Conservation (phyloP, 1,140 invertebrate genomes). For the Drosophila santomea region DNA sequence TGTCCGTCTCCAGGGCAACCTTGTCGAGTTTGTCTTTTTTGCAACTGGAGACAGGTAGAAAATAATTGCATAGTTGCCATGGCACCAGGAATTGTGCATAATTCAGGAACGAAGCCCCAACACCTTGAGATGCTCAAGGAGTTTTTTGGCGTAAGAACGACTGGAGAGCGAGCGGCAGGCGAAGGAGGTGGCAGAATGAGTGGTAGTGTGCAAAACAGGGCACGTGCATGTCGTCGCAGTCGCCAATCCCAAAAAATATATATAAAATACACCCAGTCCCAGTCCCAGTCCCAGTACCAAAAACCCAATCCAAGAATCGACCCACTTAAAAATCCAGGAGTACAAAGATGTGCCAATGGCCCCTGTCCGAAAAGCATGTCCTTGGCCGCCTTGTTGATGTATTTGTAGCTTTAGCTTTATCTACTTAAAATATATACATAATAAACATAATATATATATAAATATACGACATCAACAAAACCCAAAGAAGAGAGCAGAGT, state of each 20-base stretch:
- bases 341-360: constrained; percentile 47
- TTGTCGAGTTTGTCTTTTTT: constrained; percentile 16
- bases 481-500: constrained; percentile 32
- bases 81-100: constrained; percentile 49
- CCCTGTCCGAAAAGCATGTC: constrained; percentile 53
- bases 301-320: background rate
- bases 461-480: constrained; percentile 38
- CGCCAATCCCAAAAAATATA: constrained; percentile 10
- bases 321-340: constrained; percentile 9
- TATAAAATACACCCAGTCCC: background rate
- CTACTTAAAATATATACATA: constrained; percentile 16
- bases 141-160: background rate
- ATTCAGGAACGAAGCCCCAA: constrained; percentile 36
- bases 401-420: constrained; percentile 51
- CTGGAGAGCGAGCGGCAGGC: background rate
- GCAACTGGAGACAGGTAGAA: constrained; percentile 22
- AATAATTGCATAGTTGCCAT: constrained; percentile 78
- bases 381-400: constrained; percentile 61
- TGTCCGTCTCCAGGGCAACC: constrained; percentile 43
- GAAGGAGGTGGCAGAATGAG: background rate
- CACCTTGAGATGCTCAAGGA: constrained; percentile 38
- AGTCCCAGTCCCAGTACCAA: background rate
- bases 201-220: constrained; percentile 27
- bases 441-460: constrained; percentile 9
- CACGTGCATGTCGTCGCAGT: constrained; percentile 57